Percentiles rank a stretch among this genome's conserved stretches.
Evolutionary conservation across 2,888 invertebrate species (phyloP).

Genomic region (Caenorhabditis sp.): DNA sequence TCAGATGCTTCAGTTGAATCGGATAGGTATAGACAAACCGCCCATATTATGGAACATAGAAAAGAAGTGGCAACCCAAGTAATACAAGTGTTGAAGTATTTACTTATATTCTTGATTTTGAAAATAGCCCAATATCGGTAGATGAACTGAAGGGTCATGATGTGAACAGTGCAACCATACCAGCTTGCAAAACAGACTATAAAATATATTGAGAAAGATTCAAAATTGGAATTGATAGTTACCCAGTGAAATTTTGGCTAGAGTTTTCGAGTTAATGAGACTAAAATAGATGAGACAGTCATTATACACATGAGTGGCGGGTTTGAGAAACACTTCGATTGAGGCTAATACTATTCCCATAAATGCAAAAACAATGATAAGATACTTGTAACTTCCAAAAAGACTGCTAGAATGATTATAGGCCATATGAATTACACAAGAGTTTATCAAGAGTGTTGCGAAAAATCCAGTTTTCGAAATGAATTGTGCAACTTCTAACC

Average conservation of each 20-base stretch:
- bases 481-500: too few relatives aligned
- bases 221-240: too few relatives aligned
- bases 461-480: neutral
- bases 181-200: too few relatives aligned
- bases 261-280: neutral
- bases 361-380: constrained; percentile 10
- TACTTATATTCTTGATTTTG: too few relatives aligned
- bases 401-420: neutral
- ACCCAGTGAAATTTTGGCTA: neutral
- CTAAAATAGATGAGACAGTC: neutral
- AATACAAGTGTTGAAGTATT: too few relatives aligned
- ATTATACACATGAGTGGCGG: neutral
- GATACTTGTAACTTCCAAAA: constrained; percentile 23
- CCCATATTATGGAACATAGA: too few relatives aligned
- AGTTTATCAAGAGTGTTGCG: neutral
- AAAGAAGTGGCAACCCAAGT: too few relatives aligned
- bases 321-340: neutral
- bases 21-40: too few relatives aligned
- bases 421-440: neutral
- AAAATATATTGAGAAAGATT: neutral
- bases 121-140: too few relatives aligned
- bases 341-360: neutral
- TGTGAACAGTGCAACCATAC: neutral
- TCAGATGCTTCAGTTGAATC: too few relatives aligned
- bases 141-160: neutral